Evolutionary conservation across 2,113 vertebrate species (phyloP), one percentile per base, ranked within the genome.

Genomic region (Sinocyclocheilus anshuiensis): DNA sequence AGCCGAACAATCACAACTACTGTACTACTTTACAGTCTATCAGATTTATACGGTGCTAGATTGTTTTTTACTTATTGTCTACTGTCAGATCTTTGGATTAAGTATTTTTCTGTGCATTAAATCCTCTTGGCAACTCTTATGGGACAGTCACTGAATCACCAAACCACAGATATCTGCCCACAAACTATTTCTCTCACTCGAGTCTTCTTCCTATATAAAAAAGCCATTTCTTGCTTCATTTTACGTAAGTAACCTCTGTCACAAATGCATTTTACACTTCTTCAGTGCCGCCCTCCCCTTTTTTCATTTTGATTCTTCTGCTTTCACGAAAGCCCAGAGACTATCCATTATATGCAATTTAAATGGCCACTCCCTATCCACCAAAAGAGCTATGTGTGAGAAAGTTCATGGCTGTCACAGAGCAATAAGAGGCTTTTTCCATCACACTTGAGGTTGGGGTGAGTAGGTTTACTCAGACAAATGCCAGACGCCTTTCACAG

Each of bases 271-370:
- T 89, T 87, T 61, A 55, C 24, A 63, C 33, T 78, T 84, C 55
- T 81, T 76, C 39, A 57, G 65, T 24, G 45, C 26, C n/a, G 26
- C 63, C 72, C 53, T 57, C 61, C 83, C 36, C 42, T 26, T 74
- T 87, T 50, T 89, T 77, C 39, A 24, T 75, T 83, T 85, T 18
- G 16, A 8, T 83, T 53, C 2, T 13, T 33, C 50, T 72, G 16
- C 75, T 59, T 45, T 81, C 24, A 42, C 50, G 74, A 84, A 88
- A 86, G 42, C 74, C 33, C 82, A 63, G 53, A 72, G 71, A 82
- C 82, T 57, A 33, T 59, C 90, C 86, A 92, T 90, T 93, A 92
- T 92, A 91, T 82, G 89, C 90, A 83, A 92, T 93, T 89, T 91
- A 84, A 91, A 90, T 91, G 90, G 86, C 88, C 85, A 90, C 86